A percentile compares a stretch with the other conserved stretches of the same genome.
These are phyloP conservation scores for Exocentrus adspersus DNA, from an alignment of 2,888 invertebrate species.

Conservation along the genomic window DNA sequence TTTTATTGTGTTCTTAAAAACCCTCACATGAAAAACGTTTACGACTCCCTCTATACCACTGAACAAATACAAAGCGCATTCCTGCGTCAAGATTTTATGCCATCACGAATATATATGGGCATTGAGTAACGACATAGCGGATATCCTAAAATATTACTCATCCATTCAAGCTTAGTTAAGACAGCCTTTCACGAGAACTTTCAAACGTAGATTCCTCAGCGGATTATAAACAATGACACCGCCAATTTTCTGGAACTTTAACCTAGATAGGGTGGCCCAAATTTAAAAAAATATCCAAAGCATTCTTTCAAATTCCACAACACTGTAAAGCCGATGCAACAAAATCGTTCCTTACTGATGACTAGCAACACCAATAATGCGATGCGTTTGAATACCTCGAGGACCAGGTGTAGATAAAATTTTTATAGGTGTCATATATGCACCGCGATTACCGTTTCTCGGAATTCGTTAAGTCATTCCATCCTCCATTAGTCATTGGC, in stretches of 20 bases:
- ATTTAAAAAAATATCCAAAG: too few relatives aligned
- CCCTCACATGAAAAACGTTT: too few relatives aligned
- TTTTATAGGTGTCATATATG: not conserved
- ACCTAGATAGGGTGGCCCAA: not conserved
- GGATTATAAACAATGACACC: not conserved
- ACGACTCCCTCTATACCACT: too few relatives aligned
- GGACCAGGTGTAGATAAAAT: conserved; percentile 14
- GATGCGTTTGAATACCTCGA: not conserved
- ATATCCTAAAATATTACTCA: conserved; percentile 9
- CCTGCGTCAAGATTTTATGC: too few relatives aligned
- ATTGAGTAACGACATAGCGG: conserved; percentile 2
- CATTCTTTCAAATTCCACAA: too few relatives aligned
- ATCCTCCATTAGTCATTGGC: not conserved
- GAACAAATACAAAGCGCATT: too few relatives aligned
- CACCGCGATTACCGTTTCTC: not conserved
- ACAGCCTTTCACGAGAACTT: conserved; percentile 10
- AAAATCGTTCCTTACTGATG: conserved; percentile 6
- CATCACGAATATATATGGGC: not conserved
- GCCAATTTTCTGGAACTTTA: not conserved
- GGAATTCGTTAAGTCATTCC: too few relatives aligned
- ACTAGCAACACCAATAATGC: conserved; percentile 3
- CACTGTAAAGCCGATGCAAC: not conserved
- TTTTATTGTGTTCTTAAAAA: too few relatives aligned
- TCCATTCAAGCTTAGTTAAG: not conserved
- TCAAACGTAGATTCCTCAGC: too few relatives aligned